phyloP scores from a whole-genome alignment of 1,140 invertebrate species.

The Drosophila ambigua region DNA sequence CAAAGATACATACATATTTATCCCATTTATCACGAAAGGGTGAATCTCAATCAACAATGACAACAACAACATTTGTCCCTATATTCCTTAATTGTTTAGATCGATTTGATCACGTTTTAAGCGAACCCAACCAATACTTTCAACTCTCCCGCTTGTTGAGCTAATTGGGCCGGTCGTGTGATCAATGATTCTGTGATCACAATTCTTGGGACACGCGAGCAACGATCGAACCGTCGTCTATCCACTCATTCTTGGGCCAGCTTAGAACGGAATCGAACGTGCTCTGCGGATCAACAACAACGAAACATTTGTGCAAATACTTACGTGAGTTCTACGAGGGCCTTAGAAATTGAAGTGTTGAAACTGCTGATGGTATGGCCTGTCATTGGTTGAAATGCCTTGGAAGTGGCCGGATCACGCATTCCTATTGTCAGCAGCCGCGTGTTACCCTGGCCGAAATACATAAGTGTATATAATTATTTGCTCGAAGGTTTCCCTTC shows the following conservation, averaged over 20 bases:
- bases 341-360: constrained; percentile 9
- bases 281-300: constrained; percentile 20
- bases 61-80: constrained; percentile 28
- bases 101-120: constrained; percentile 64
- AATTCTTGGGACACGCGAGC: constrained; percentile 55
- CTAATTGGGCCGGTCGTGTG: constrained; percentile 66
- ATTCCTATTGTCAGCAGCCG: no score
- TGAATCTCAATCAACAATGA: constrained; percentile 18
- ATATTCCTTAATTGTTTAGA: constrained; percentile 29
- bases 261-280: constrained; percentile 23
- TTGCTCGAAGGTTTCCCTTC: no score
- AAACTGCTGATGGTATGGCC: neutral
- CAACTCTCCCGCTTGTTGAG: constrained; percentile 39
- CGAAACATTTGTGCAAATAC: constrained; percentile 66
- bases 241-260: constrained; percentile 50
- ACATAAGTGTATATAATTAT: no score
- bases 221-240: constrained; percentile 13
- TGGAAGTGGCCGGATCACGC: neutral
- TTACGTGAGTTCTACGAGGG: constrained; percentile 25
- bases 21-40: neutral
- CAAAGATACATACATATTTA: constrained; percentile 8
- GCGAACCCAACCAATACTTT: constrained; percentile 20
- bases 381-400: neutral
- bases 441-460: no score
- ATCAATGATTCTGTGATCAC: constrained; percentile 33